Percentiles rank a stretch among this genome's conserved stretches.
These are phyloP conservation scores for Alloscopus bannaensis DNA, from an alignment of 2,888 invertebrate genomes.

Conservation along the genomic window DNA sequence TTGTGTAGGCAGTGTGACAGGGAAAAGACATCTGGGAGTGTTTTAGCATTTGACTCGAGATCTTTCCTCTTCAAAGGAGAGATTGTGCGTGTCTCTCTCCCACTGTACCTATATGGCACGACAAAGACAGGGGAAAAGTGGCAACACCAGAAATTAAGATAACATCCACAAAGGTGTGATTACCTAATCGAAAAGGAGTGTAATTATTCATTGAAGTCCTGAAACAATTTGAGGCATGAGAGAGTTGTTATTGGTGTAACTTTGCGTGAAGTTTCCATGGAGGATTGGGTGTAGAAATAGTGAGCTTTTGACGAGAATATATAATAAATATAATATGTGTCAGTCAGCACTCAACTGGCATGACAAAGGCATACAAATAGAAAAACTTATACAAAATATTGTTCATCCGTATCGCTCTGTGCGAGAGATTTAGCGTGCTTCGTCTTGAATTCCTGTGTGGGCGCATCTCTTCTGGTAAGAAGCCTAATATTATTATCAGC, in stretches of 20 bases:
- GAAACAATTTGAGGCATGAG: background rate
- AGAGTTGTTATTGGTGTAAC: background rate
- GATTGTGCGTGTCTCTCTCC: too few relatives aligned
- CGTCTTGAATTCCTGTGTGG: too few relatives aligned
- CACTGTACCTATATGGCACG: too few relatives aligned
- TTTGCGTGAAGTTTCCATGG: conserved; percentile 16
- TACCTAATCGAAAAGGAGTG: conserved; percentile 8
- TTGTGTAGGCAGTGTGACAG: background rate
- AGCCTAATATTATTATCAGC: too few relatives aligned
- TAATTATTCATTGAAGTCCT: conserved; percentile 31
- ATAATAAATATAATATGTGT: conserved; percentile 50
- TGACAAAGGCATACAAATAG: too few relatives aligned
- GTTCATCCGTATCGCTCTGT: conserved; percentile 15
- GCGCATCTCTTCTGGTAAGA: too few relatives aligned
- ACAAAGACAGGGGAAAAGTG: background rate
- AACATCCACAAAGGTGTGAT: conserved; percentile 1
- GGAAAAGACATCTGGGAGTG: too few relatives aligned
- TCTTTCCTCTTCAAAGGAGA: too few relatives aligned
- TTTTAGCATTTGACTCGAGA: too few relatives aligned
- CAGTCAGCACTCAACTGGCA: conserved; percentile 44
- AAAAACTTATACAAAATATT: conserved; percentile 18
- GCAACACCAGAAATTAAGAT: conserved; percentile 10
- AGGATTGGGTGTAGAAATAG: conserved; percentile 42
- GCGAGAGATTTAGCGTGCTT: too few relatives aligned
- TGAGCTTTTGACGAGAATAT: conserved; percentile 19